Conservation (phyloP, 2,113 vertebrate species). For the Pomatostomus ruficeps region DNA sequence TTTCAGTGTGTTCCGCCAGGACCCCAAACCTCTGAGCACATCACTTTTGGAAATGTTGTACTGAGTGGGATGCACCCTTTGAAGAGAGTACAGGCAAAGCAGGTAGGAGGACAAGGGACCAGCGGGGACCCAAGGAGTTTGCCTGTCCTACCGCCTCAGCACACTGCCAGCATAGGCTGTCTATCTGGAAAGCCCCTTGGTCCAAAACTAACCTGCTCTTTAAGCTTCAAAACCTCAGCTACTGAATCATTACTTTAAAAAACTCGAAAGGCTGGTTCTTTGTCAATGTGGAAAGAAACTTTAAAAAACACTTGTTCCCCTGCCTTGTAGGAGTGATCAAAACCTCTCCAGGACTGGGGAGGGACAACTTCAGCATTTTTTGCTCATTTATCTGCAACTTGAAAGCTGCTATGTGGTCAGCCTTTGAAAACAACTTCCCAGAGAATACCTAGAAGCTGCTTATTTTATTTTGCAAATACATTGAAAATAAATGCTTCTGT, state of each 20-base stretch:
- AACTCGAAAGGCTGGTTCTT: not conserved
- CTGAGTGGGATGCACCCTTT: not conserved
- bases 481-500: not conserved
- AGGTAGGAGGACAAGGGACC: rapidly evolving
- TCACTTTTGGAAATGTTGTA: not conserved
- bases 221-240: not conserved
- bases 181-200: not conserved
- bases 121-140: rapidly evolving
- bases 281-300: not conserved
- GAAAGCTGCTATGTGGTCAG: not conserved
- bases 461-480: not conserved
- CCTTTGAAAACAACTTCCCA: not conserved
- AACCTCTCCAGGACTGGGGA: not conserved
- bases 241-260: not conserved
- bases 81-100: not conserved
- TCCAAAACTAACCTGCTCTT: not conserved
- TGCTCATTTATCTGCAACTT: not conserved
- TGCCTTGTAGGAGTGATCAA: not conserved
- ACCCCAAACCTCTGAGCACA: not conserved
- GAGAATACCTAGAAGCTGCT: not conserved
- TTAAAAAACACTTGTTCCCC: not conserved
- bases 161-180: not conserved
- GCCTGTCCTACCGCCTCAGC: not conserved
- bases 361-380: not conserved
- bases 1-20: not conserved